Conservation (phyloP, 2,797 vertebrate genomes). For the Neoniphon sammara region DNA sequence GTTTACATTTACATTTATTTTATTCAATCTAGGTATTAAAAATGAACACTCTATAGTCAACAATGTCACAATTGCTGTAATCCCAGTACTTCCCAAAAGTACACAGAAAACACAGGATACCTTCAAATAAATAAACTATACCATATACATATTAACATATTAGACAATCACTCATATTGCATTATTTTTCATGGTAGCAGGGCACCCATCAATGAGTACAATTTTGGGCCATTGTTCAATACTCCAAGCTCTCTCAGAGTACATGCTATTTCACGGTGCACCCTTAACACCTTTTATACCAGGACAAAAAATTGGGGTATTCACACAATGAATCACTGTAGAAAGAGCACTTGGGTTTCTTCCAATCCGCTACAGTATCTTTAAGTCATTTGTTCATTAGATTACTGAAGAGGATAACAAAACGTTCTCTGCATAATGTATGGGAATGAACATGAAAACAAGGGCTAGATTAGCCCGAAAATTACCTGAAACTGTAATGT, state of each 20-base stretch:
- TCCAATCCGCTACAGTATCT: conserved; percentile 16
- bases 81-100: conserved; percentile 23
- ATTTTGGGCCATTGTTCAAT: conserved; percentile 8
- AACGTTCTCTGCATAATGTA: background rate
- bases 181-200: conserved; percentile 31
- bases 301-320: conserved; percentile 26
- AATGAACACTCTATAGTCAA: conserved; percentile 44
- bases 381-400: conserved; percentile 22
- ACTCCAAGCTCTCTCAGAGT: conserved; percentile 29
- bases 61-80: conserved; percentile 44
- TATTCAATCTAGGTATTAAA: conserved; percentile 49
- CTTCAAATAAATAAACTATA: conserved; percentile 65
- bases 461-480: conserved; percentile 3
- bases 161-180: conserved; percentile 44
- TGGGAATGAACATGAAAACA: conserved; percentile 6
- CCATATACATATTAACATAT: conserved; percentile 68
- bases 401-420: conserved; percentile 19
- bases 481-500: background rate
- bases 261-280: conserved; percentile 4
- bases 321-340: conserved; percentile 37
- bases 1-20: background rate
- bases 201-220: conserved; percentile 21
- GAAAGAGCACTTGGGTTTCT: conserved; percentile 77
- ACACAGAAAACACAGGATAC: conserved; percentile 38
- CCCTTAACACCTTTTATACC: conserved; percentile 26